Base-by-base conservation (phyloP, 2,113 vertebrate species). In the Alexandromys fortis region DNA sequence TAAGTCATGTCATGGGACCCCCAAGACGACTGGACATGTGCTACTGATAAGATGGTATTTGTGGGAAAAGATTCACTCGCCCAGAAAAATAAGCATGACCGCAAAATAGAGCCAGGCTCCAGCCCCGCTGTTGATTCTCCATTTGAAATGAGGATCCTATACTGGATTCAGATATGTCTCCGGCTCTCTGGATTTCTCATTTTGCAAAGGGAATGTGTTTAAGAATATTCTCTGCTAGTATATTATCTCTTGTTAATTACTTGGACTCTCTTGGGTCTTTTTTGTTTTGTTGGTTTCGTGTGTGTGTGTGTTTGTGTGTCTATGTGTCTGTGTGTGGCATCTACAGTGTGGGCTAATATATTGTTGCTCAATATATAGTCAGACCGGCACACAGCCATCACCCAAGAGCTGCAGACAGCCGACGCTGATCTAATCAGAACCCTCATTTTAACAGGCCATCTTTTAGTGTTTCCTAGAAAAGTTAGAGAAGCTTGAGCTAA, bases 191-290 rank as follows among this genome's bases (percentile, higher is more conserved):
- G 13, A 3, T 89, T 78, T 70, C n/a, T 86, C 35, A 42, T 76
- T 92, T 95, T 92, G 67, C 67, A 65, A 88, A 65, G 86, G 65
- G 79, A 33, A 77, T 6, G 1, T 86, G 33, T 81, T 65, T 91
- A 92, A 77, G 52, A 78, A 52, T 92, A 78, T 67, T 68, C 52
- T 19, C 1, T 83, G 42, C 38, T 68, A 52, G 16, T 10, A 63
- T 47, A 63, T 55, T 14, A 42, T 76, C 11, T 24, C 58, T 77
- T 73, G 28, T 22, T 45, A 38, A 70, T 92, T 24, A 65, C 77
- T 95, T 38, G 58, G 12, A 38, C 5, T 24, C 30, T n/a, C 42
- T 42, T 13, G 26, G 61, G 2, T 68, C 5, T 68, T 68, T 68
- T 68, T 68, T 68, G 11, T 58, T 79, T 79, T 21, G 52, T 81